These are phyloP conservation scores for Phytoseiulus persimilis DNA, from an alignment of 2,888 invertebrate genomes.

Conservation along the genomic window DNA sequence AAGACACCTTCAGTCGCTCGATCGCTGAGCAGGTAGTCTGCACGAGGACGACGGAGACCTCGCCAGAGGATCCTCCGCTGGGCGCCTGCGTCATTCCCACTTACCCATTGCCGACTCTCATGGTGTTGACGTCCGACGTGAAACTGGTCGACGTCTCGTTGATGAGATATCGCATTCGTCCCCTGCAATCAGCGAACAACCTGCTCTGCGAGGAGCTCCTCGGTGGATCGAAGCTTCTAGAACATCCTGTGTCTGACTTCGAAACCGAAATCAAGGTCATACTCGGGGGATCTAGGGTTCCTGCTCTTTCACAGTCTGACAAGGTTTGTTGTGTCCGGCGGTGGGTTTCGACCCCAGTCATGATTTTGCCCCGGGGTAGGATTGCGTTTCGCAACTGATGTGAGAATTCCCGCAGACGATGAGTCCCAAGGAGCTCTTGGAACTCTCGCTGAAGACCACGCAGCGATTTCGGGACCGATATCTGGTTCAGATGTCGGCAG, in stretches of 20 bases:
- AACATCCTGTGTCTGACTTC: not conserved
- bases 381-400: not conserved
- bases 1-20: not conserved
- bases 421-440: conserved; percentile 26
- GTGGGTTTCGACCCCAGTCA: no score
- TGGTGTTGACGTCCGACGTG: not conserved
- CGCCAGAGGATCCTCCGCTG: conserved; percentile 14
- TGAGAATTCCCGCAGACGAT: not conserved
- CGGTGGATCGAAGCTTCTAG: not conserved
- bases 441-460: conserved; percentile 11
- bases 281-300: not conserved
- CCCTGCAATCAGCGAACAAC: conserved; percentile 1
- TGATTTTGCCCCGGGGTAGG: no score
- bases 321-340: not conserved
- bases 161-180: not conserved
- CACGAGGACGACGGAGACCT: conserved; percentile 12
- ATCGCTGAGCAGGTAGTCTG: conserved; percentile 22
- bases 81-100: conserved; percentile 14
- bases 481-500: conserved; percentile 10
- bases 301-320: conserved; percentile 12
- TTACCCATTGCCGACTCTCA: not conserved
- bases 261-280: conserved; percentile 26
- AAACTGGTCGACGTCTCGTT: not conserved
- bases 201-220: not conserved
- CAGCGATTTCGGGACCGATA: conserved; percentile 28